Evolutionary conservation across 2,113 vertebrate species (phyloP).

Genomic region (Petrocephalus zakoni): DNA sequence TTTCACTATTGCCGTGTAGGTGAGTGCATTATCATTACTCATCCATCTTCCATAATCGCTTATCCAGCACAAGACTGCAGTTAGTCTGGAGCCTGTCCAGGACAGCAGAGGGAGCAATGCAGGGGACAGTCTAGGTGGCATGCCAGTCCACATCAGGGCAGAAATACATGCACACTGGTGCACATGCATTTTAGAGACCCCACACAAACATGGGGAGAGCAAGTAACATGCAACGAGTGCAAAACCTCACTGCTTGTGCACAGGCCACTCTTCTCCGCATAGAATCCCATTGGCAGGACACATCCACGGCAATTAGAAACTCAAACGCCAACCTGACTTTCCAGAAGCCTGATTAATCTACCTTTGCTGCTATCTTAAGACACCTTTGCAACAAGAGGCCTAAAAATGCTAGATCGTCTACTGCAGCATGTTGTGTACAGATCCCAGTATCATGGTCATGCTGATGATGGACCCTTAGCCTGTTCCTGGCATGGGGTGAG

Average conservation of each 20-base stretch:
- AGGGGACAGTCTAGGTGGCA: neutral
- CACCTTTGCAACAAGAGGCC: slow-evolving; percentile 2
- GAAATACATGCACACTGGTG: neutral
- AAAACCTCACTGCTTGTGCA: neutral
- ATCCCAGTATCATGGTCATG: neutral
- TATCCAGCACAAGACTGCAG: neutral
- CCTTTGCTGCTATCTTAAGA: neutral
- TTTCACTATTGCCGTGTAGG: neutral
- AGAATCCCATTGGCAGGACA: slow-evolving; percentile 19
- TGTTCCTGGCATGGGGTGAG: neutral
- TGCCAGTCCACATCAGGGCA: neutral
- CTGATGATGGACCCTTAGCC: neutral
- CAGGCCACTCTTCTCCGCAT: neutral
- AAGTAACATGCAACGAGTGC: neutral
- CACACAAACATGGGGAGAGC: neutral
- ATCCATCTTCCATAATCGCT: neutral
- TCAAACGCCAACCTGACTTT: slow-evolving; percentile 8
- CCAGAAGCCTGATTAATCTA: neutral
- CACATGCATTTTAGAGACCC: neutral
- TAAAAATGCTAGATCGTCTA: slow-evolving; percentile 1
- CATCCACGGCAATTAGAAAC: slow-evolving; percentile 20
- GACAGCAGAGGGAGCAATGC: neutral
- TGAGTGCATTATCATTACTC: neutral
- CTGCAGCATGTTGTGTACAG: neutral
- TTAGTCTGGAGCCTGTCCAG: neutral